A percentile compares a stretch with the other conserved stretches of the same genome.
phyloP scores from a whole-genome alignment of 1,140 invertebrate species.

The Magallana angulata region DNA sequence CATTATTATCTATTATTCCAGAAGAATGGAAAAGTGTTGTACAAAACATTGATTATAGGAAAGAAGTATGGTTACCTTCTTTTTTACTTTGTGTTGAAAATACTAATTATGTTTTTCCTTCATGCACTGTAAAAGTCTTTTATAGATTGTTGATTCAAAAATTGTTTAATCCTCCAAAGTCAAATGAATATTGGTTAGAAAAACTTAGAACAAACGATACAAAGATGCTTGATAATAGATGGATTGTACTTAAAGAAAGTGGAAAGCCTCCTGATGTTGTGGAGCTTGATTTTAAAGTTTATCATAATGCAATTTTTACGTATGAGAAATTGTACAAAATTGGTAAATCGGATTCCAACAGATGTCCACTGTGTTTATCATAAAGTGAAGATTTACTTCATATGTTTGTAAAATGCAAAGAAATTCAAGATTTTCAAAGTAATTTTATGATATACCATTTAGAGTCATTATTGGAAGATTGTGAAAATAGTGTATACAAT shows the following conservation, averaged over 20 bases:
- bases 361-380: not conserved
- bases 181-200: too few species aligned
- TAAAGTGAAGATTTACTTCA: not conserved
- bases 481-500: not conserved
- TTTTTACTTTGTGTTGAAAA: too few species aligned
- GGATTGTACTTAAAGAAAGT: not conserved
- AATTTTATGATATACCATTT: not conserved
- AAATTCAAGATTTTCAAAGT: not conserved
- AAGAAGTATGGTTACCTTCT: too few species aligned
- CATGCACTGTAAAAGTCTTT: too few species aligned
- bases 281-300: not conserved
- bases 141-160: too few species aligned
- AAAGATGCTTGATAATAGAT: not conserved
- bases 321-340: not conserved
- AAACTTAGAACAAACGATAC: too few species aligned
- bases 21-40: not conserved
- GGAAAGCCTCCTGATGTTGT: not conserved
- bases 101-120: too few species aligned
- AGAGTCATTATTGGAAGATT: not conserved
- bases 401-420: not conserved
- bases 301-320: not conserved
- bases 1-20: not conserved
- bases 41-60: too few species aligned
- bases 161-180: too few species aligned
- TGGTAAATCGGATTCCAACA: not conserved